These are phyloP conservation scores for Zoanthus sansibaricus DNA, from an alignment of 92 coral and sea anemone species.

Conservation along the genomic window DNA sequence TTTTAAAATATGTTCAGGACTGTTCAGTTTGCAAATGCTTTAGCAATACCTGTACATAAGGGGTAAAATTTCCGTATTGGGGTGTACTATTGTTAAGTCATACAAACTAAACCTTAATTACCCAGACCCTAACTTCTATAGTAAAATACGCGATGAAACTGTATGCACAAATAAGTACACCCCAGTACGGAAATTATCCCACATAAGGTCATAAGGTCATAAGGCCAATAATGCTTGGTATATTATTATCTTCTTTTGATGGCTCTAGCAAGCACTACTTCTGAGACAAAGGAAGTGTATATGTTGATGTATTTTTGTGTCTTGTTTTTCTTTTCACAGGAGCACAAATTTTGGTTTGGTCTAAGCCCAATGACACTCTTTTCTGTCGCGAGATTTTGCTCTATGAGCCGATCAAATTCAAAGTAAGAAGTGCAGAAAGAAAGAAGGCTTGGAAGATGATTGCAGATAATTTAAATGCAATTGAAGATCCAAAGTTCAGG, in stretches of 20 bases:
- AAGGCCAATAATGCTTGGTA: background rate
- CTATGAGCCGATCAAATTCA: constrained; percentile 26
- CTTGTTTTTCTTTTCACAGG: constrained; percentile 23
- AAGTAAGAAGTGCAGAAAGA: constrained; percentile 55
- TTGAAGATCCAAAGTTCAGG: constrained; percentile 46
- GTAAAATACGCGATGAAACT: too few species aligned
- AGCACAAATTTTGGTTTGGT: constrained; percentile 18
- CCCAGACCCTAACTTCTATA: too few species aligned
- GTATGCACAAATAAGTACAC: too few species aligned
- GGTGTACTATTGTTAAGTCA: too few species aligned
- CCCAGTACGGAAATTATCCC: too few species aligned
- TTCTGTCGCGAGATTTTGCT: constrained; percentile 15
- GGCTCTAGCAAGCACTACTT: constrained; percentile 3
- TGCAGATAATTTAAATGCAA: constrained; percentile 32
- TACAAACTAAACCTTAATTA: too few species aligned
- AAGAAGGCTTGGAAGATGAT: constrained; percentile 42
- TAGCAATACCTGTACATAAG: too few species aligned
- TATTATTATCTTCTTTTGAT: constrained; percentile 5
- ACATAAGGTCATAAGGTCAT: too few species aligned
- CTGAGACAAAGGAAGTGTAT: constrained; percentile 12
- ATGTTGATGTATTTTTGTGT: constrained; percentile 10
- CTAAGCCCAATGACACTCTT: constrained; percentile 12
- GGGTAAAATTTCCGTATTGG: too few species aligned
- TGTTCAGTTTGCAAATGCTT: too few species aligned
- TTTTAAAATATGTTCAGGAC: too few species aligned